These are phyloP conservation scores for Aphidius colemani DNA, from an alignment of 2,888 invertebrate genomes.

Conservation along the genomic window DNA sequence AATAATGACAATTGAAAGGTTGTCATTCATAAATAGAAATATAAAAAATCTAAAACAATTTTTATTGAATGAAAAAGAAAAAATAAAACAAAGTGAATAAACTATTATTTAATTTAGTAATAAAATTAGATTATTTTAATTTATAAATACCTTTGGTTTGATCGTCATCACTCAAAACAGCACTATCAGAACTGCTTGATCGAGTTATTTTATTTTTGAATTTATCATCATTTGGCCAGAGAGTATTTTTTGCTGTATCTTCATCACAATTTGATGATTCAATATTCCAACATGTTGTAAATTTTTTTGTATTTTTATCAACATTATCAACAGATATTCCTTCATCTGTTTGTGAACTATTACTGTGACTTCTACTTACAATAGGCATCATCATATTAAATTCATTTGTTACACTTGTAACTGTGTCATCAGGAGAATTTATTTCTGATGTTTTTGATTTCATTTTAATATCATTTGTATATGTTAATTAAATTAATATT, in stretches of 20 bases:
- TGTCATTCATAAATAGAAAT: too few relatives aligned
- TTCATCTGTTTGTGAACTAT: slow-evolving; percentile 53
- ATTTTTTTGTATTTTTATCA: slow-evolving; percentile 36
- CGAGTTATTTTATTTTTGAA: slow-evolving; percentile 54
- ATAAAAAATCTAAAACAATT: too few relatives aligned
- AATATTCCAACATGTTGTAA: slow-evolving; percentile 57
- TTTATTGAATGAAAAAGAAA: too few relatives aligned
- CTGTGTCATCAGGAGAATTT: too few relatives aligned
- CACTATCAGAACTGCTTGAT: slow-evolving; percentile 64
- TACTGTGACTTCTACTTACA: slow-evolving; percentile 43
- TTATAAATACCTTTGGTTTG: slow-evolving; percentile 47
- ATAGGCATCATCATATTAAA: slow-evolving; percentile 46
- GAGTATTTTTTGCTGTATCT: slow-evolving; percentile 26
- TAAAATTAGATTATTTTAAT: too few relatives aligned
- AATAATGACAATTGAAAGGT: too few relatives aligned
- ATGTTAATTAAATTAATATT: too few relatives aligned
- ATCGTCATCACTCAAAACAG: slow-evolving; percentile 63
- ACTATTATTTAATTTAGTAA: not conserved
- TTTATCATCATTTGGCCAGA: slow-evolving; percentile 34
- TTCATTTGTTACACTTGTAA: slow-evolving; percentile 45
- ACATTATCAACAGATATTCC: slow-evolving; percentile 47
- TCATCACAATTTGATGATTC: slow-evolving; percentile 66
- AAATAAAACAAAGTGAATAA: too few relatives aligned
- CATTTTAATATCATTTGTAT: too few relatives aligned
- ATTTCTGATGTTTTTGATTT: too few relatives aligned